Conservation (phyloP, 2,888 invertebrate genomes). For the Noctua pronuba region DNA sequence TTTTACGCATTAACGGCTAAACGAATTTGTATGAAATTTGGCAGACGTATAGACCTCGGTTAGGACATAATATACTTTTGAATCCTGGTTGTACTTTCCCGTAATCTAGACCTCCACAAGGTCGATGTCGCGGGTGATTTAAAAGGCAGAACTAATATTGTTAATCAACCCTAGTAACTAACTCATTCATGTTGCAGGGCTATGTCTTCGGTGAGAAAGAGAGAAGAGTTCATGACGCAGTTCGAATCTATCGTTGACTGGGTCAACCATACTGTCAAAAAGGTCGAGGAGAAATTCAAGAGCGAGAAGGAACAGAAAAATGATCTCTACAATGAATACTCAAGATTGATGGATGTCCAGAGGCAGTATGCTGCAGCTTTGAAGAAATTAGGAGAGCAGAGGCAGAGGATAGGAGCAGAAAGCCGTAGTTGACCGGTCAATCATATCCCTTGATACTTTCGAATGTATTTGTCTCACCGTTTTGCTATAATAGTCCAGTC, state of each 20-base stretch:
- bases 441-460: slow-evolving; percentile 30
- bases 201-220: slow-evolving; percentile 94
- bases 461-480: slow-evolving; percentile 55
- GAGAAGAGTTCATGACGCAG: slow-evolving; percentile 97
- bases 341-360: slow-evolving; percentile 85
- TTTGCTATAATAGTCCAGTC: slow-evolving; percentile 34
- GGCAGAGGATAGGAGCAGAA: slow-evolving; percentile 76
- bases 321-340: slow-evolving; percentile 81
- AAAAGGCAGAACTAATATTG: background rate
- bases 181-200: slow-evolving; percentile 90
- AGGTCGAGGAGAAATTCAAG: slow-evolving; percentile 91
- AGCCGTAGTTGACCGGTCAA: slow-evolving; percentile 64
- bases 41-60: background rate
- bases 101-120: background rate
- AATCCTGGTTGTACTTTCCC: background rate
- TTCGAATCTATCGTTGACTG: slow-evolving; percentile 97
- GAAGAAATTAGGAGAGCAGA: slow-evolving; percentile 83
- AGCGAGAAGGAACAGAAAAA: slow-evolving; percentile 83
- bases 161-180: background rate
- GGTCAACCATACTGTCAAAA: slow-evolving; percentile 95
- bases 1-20: background rate
- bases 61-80: background rate
- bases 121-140: background rate
- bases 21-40: background rate
- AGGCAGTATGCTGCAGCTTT: slow-evolving; percentile 86